A percentile compares a stretch with the other conserved stretches of the same genome.
Conservation (phyloP, 2,797 vertebrate species). For the Pelochelys cantorii region DNA sequence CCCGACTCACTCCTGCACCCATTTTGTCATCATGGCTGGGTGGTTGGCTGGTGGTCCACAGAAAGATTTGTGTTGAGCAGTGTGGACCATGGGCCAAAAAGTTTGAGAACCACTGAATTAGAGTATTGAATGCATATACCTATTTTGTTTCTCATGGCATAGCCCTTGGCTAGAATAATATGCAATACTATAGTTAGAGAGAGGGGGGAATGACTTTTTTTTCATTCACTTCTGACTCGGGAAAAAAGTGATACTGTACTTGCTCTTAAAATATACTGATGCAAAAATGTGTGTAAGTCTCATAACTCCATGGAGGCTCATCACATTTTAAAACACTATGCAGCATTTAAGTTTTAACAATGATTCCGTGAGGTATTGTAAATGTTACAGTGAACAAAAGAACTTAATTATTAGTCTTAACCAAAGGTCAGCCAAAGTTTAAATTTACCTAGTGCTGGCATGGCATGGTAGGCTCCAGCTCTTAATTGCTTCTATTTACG, state of each 20-base stretch:
- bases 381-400: background rate
- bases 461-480: background rate
- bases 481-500: rapidly evolving
- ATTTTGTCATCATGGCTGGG: too few species aligned
- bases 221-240: background rate
- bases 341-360: background rate
- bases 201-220: background rate
- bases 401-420: background rate
- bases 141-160: slow-evolving; percentile 16
- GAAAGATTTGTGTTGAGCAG: too few species aligned
- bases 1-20: too few species aligned
- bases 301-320: background rate
- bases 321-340: background rate
- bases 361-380: background rate
- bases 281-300: slow-evolving; percentile 7
- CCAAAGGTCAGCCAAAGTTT: background rate
- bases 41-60: too few species aligned
- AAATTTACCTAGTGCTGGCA: background rate
- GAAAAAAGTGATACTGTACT: background rate
- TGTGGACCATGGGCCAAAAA: too few species aligned
- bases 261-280: background rate
- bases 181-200: background rate
- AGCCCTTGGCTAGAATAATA: slow-evolving; percentile 7
- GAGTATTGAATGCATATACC: background rate
- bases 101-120: too few species aligned